Evolutionary conservation across 2,888 invertebrate species (phyloP), one percentile per base, ranked within the genome.

Genomic region (Noctua fimbriata): DNA sequence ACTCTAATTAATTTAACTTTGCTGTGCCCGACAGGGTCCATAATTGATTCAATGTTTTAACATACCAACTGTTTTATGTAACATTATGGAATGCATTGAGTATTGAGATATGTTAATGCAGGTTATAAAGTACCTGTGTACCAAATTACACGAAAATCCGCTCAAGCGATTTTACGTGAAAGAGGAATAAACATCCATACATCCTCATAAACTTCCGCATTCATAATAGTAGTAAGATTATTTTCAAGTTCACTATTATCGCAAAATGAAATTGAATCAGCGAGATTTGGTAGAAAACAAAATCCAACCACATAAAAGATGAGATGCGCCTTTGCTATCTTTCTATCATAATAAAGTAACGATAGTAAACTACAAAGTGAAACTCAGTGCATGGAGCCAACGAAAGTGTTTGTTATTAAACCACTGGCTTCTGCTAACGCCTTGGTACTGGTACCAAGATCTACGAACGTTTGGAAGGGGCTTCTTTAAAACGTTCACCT

Each of bases 371-470:
- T 52, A 69, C 24, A 55, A 78, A 86, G 86, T 83, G 88, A 89
- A 88, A 79, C n/a, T 32, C 49, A 12, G 36, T 12, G 81, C 69
- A 66, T 52, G 72, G 67, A 73, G 86, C 76, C 49, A 77, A 86
- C 66, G 90, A 90, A 87, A 90, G 87, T 83, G 84, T 86, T 86
- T 72, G 69, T 82, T 88, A 82, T 81, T 86, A 89, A 88, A 76
- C 85, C 89, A 73, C 82, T 58, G 80, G 60, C 76, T 83, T 81
- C 75, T 78, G 75, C 77, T 65, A 70, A 79, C 74, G 80, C 80
- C 85, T 80, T 70, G 49, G 66, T 28, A 66, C 58, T 36, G 24
- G 18, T 65, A 67, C 87, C 74, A 3, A 49, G 87, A 87, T 72
- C 7, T 75, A 41, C 1, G 1, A 1, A 1, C 0, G 7, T 28